Conservation (phyloP, 2,797 vertebrate genomes). For the Brachymystax lenok region DNA sequence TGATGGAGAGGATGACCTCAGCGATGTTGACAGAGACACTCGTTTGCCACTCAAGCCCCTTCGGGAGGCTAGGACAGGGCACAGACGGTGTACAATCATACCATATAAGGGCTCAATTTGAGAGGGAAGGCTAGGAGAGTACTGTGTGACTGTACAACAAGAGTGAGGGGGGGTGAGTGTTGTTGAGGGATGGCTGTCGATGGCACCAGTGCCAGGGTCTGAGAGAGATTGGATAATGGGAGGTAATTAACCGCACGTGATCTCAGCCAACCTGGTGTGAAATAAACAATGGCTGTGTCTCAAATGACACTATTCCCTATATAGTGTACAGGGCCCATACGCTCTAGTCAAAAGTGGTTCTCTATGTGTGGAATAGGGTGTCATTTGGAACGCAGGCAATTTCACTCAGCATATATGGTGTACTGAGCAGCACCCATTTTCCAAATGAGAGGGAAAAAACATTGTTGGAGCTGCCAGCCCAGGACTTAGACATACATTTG, state of each 20-base stretch:
- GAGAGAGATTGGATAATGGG: not conserved
- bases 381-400: not conserved
- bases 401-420: not conserved
- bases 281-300: conserved; percentile 1
- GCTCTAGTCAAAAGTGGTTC: not conserved
- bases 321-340: too few species aligned
- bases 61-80: not conserved
- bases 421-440: not conserved
- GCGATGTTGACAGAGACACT: conserved; percentile 1
- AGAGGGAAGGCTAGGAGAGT: conserved; percentile 36
- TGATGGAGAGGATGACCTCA: conserved; percentile 13
- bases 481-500: not conserved
- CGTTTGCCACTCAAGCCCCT: conserved; percentile 22
- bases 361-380: not conserved
- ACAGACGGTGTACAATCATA: conserved; percentile 11
- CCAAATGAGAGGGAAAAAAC: not conserved
- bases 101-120: conserved; percentile 46
- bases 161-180: not conserved
- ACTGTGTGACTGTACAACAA: not conserved
- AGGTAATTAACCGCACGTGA: not conserved
- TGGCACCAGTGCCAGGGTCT: conserved; percentile 5
- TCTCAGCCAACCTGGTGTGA: not conserved
- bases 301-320: not conserved
- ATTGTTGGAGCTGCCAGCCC: not conserved
- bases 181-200: conserved; percentile 7